Evolutionary conservation across 1,140 invertebrate genomes (phyloP).

Genomic region (Hyles vespertilio): DNA sequence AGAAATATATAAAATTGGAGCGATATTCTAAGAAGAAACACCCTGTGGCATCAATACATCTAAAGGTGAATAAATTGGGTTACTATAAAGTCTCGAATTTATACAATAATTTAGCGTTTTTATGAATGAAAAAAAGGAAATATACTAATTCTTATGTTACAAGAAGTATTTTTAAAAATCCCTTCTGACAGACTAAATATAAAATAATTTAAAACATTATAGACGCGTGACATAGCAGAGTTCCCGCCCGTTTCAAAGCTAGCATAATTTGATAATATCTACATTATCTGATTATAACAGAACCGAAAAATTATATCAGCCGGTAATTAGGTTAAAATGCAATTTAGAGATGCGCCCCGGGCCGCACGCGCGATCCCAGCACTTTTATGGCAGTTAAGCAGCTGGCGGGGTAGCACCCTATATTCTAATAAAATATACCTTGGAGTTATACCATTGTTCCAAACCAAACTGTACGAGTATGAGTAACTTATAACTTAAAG

Average conservation of each 20-base stretch:
- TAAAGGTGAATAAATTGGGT: too few species aligned
- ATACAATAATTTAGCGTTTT: too few species aligned
- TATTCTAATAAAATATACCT: not conserved
- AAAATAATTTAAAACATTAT: not conserved
- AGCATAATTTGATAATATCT: conserved; percentile 65
- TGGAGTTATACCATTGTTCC: conserved; percentile 1
- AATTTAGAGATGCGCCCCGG: conserved; percentile 67
- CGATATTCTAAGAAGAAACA: too few species aligned
- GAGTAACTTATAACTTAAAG: too few species aligned
- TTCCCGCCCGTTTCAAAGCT: conserved; percentile 52
- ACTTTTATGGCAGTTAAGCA: conserved; percentile 44
- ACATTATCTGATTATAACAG: conserved; percentile 66
- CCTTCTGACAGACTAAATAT: too few species aligned
- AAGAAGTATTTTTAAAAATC: too few species aligned
- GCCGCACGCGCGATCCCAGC: conserved; percentile 40
- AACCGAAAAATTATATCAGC: conserved; percentile 73
- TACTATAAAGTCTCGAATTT: too few species aligned
- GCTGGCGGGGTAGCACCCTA: conserved; percentile 16
- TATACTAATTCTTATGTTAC: too few species aligned
- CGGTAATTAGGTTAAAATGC: conserved; percentile 72
- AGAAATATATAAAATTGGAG: too few species aligned
- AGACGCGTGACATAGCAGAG: conserved; percentile 1
- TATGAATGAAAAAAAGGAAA: too few species aligned
- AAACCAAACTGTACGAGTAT: too few species aligned
- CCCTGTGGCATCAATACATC: too few species aligned